Percentiles rank a stretch among this genome's conserved stretches.
phyloP scores from a whole-genome alignment of 2,113 vertebrate species.

The Macaca fascicularis region T2T-MFA8v1.1 NC_088380.1:38221501-38222000 shows the following conservation, averaged over 20 bases:
- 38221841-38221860: constrained; percentile 41
- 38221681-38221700: background rate
- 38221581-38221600: background rate
- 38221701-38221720: background rate
- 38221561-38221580: background rate
- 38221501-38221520: background rate
- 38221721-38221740: background rate
- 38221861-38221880: constrained; percentile 64
- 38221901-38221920: constrained; percentile 5
- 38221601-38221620: background rate
- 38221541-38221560: background rate
- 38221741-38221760: constrained; percentile 26
- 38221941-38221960: constrained; percentile 10
- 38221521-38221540: background rate
- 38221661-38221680: background rate
- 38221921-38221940: constrained; percentile 56
- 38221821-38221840: constrained; percentile 59
- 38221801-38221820: constrained; percentile 61
- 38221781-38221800: background rate
- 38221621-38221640: background rate
- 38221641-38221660: background rate
- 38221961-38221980: background rate
- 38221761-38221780: constrained; percentile 8
- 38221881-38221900: background rate
- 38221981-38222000: background rate